A percentile compares a stretch with the other conserved stretches of the same genome.
These are phyloP conservation scores for Sebastes reedi DNA, from an alignment of 2,797 vertebrate genomes.

Conservation along the genomic window DNA sequence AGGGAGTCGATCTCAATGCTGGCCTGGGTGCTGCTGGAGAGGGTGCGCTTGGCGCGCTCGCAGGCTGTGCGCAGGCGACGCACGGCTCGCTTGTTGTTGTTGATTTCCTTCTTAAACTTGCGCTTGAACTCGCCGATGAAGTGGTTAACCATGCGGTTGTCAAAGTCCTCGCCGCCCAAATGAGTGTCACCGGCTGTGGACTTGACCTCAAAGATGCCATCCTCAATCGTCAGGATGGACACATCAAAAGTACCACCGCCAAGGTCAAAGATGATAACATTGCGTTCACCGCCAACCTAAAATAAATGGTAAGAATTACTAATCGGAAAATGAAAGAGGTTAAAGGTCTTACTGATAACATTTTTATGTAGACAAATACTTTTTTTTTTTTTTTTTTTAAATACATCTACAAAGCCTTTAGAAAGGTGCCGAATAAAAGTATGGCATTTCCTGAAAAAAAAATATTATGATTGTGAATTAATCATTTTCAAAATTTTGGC, in stretches of 20 bases:
- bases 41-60: constrained; percentile 86
- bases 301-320: constrained; percentile 6
- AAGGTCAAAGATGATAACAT: constrained; percentile 87
- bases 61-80: constrained; percentile 86
- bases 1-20: constrained; percentile 88
- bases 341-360: too few species aligned
- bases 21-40: constrained; percentile 87
- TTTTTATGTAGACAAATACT: too few species aligned
- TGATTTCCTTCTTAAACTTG: constrained; percentile 87
- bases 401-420: too few species aligned
- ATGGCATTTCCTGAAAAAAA: too few species aligned
- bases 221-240: constrained; percentile 86
- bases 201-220: constrained; percentile 88
- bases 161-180: constrained; percentile 86
- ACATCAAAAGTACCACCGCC: constrained; percentile 88
- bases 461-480: too few species aligned
- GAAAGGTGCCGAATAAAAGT: too few species aligned
- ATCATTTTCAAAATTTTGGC: too few species aligned
- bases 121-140: constrained; percentile 87
- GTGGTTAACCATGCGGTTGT: constrained; percentile 88
- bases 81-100: constrained; percentile 84
- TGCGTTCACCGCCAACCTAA: constrained; percentile 84
- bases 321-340: background rate
- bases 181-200: constrained; percentile 86
- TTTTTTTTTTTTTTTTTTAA: too few species aligned